Evolutionary conservation across 2,797 vertebrate species (phyloP), one percentile per base, ranked within the genome.

Genomic region (Columba guinea): DNA sequence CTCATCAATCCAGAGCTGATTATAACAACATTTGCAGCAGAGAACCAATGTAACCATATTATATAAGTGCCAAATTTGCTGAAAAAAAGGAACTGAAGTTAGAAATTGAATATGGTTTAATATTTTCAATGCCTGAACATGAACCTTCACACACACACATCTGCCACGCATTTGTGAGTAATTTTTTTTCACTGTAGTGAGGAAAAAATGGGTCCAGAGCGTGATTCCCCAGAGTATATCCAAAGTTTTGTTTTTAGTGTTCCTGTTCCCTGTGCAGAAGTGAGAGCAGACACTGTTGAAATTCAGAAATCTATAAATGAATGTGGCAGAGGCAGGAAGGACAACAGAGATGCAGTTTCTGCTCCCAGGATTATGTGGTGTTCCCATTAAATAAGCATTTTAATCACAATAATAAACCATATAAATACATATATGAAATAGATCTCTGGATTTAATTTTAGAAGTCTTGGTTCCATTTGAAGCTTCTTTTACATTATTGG

Each of bases 91-190:
- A 81, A 24, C 5, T 2, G 0, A 48, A 52, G 9, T 23, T 49
- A 70, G 35, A 77, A 89, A 77, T 2, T 13, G 2, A 70, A 46
- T 67, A 70, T 5, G 2, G 13, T 49, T 46, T 48, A 55, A 17
- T 52, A 52, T 80, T 89, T 91, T 64, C 41, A 67, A 60, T 12
- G 15, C 19, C 65, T 88, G 41, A 74, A 59, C 3, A 16, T 5
- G 10, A 77, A 70, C 7, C 2, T 71, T 1, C 24, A 20, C 12
- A 49, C 3, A 22, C 5, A 44, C 4, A 22, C 1, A 8, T 13
- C 14, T 63, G 5, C 23, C 21, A 32, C 23, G 14, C 14, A 32
- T 65, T 83, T 76, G 8, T 26, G 18, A 75, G 9, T 12, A 73
- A 4, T 7, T 11, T 41, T 65, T 80, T 55, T 17, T 62, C 44